Evolutionary conservation across 64 coral and sea anemone genomes (phyloP), one percentile per base, ranked within the genome.

Genomic region (Acropora tenuis): DNA sequence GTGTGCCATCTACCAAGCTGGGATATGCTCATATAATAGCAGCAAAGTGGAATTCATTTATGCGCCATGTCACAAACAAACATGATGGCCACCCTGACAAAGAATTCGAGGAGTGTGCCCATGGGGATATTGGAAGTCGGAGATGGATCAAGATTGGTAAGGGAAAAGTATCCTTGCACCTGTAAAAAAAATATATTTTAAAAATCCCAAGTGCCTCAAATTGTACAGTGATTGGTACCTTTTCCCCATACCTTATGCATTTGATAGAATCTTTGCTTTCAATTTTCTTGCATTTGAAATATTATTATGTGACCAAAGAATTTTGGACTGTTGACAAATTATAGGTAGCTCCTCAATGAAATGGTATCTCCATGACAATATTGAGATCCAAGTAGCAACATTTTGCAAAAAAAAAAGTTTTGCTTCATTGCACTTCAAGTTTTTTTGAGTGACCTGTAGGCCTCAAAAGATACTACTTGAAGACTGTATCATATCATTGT

Each of bases 41-140:
- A 43, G 83, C 83, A 18, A 86, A 86, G 43, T 86, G 83, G 83
- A 48, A 72, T 2, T 69, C 83, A 3, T 86, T 86, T 47, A 86
- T 86, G 57, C 20, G 83, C 17, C 83, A 86, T 48, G 63, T 86
- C 20, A 47, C 58, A 42, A 71, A 86, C 83, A 86, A 43, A 19
- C 83, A 86, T 68, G 10, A 61, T 45, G 40, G 67, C 16, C 83
- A 86, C 18, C 60, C 30, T 13, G 30, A 11, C 45, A 11, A 42
- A 41, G 9, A 41, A 12, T 75, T 75, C 41, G 42, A 75, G 20
- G 41, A 75, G 41, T 75, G 73, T 75, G 40, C 73, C 42, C 73
- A 75, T 75, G 73, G 42, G 30, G 73, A 75, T 44, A 42, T 75
- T 43, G 73, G 30, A 44, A 42, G 8, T 42, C 73, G 73, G 8